A percentile compares a stretch with the other conserved stretches of the same genome.
Conservation (phyloP, 2,113 vertebrate genomes). For the Peromyscus leucopus region DNA sequence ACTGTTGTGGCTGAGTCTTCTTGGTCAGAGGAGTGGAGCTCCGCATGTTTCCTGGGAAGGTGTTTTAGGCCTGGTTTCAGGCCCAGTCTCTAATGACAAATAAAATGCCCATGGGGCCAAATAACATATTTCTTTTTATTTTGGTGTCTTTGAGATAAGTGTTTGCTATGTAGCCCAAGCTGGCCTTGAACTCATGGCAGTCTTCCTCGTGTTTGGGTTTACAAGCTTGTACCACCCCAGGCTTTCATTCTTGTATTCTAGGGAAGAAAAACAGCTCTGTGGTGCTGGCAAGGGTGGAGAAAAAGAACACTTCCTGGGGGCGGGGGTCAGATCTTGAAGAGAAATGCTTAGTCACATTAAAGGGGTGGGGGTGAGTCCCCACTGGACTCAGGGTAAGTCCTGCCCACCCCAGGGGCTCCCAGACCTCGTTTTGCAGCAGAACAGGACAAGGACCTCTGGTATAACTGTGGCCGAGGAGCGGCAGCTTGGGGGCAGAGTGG, state of each 20-base stretch:
- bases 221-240: background rate
- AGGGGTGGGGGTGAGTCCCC: no score
- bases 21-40: background rate
- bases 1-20: background rate
- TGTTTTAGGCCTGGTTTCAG: background rate
- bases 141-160: background rate
- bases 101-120: background rate
- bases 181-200: background rate
- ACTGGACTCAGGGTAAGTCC: background rate
- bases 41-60: background rate
- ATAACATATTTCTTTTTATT: background rate
- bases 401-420: background rate
- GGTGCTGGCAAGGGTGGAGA: background rate
- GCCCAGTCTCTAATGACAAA: background rate
- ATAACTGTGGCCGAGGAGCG: background rate
- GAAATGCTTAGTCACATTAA: background rate
- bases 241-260: background rate
- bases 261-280: background rate
- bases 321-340: background rate
- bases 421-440: background rate
- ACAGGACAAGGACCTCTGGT: background rate
- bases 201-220: background rate
- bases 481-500: background rate
- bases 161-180: background rate
- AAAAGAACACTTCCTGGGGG: background rate